A percentile compares a stretch with the other conserved stretches of the same genome.
Conservation (phyloP, 2,113 vertebrate species). For the Lophura nycthemera region DNA sequence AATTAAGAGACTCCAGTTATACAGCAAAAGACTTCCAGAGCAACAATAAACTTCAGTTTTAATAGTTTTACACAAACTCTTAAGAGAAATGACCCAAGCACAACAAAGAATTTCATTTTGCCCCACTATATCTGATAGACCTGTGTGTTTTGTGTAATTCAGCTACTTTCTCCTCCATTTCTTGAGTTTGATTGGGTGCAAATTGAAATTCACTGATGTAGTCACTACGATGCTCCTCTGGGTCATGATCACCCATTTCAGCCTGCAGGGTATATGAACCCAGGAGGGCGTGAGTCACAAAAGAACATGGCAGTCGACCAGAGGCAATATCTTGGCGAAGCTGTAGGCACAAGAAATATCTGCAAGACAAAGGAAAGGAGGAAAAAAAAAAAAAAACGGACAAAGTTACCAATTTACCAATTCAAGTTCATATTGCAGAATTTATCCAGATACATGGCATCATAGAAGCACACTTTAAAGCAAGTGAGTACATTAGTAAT, state of each 20-base stretch:
- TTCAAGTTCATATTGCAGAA: not conserved
- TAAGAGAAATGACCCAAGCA: not conserved
- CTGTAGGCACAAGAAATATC: conserved; percentile 90
- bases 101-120: not conserved
- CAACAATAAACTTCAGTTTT: not conserved
- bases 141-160: conserved; percentile 95
- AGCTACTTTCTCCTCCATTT: conserved; percentile 96
- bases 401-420: not conserved
- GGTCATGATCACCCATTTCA: conserved; percentile 92
- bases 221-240: conserved; percentile 83
- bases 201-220: conserved; percentile 89
- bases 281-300: conserved; percentile 87
- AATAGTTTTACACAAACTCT: not conserved
- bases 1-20: not conserved
- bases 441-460: not conserved
- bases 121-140: conserved; percentile 64
- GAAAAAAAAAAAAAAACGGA: not conserved
- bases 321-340: conserved; percentile 86
- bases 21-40: not conserved
- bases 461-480: not conserved
- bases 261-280: conserved; percentile 89
- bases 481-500: not conserved
- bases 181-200: conserved; percentile 91
- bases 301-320: conserved; percentile 87
- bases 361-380: conserved; percentile 40